A percentile compares a stretch with the other conserved stretches of the same genome.
These are phyloP conservation scores for Neocloeon triangulifer DNA, from an alignment of 1,140 invertebrate genomes.

Conservation along the genomic window DNA sequence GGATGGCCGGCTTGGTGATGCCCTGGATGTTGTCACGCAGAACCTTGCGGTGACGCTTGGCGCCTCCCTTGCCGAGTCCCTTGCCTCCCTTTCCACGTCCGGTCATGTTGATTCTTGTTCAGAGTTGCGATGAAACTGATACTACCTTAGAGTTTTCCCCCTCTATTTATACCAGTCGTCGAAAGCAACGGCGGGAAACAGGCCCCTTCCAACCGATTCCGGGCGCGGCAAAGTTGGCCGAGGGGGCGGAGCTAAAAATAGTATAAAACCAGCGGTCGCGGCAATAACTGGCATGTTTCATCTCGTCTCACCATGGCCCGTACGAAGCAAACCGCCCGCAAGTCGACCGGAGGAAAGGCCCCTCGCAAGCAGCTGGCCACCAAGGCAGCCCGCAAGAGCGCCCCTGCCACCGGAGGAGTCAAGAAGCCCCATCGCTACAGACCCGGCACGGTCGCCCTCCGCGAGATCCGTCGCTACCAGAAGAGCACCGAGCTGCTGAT, in stretches of 20 bases:
- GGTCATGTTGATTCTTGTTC: constrained; percentile 22
- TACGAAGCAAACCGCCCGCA: constrained; percentile 26
- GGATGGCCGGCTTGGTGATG: constrained; percentile 41
- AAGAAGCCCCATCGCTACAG: constrained; percentile 55
- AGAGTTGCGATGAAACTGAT: too few species aligned
- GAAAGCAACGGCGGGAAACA: too few species aligned
- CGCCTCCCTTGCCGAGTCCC: constrained; percentile 40
- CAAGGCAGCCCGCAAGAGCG: constrained; percentile 56
- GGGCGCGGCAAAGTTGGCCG: too few species aligned
- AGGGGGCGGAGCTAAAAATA: too few species aligned
- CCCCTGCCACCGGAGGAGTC: constrained; percentile 62
- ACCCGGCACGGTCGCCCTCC: constrained; percentile 60
- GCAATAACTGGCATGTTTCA: too few species aligned
- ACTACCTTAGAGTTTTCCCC: too few species aligned
- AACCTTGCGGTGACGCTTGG: constrained; percentile 42
- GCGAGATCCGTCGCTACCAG: constrained; percentile 71
- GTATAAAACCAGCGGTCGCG: too few species aligned
- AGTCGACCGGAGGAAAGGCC: constrained; percentile 63
- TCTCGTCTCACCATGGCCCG: too few species aligned
- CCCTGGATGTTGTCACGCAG: constrained; percentile 51
- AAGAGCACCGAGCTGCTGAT: constrained; percentile 65
- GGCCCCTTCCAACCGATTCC: too few species aligned
- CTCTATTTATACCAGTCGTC: too few species aligned
- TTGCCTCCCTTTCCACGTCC: constrained; percentile 42
- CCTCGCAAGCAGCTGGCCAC: constrained; percentile 57